phyloP scores from a whole-genome alignment of 1,140 invertebrate genomes.

The Ephestia elutella region DNA sequence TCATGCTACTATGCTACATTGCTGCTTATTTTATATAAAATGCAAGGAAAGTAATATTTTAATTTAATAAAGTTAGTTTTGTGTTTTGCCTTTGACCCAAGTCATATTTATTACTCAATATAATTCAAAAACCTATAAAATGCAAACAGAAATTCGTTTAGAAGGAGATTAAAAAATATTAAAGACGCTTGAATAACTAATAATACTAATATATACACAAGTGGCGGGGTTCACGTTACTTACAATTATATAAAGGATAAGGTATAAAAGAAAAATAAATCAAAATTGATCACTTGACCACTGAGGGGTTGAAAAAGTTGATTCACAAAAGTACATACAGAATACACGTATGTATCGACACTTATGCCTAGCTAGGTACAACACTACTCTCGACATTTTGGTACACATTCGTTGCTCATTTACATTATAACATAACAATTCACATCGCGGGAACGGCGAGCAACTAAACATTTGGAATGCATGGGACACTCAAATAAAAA shows the following conservation, averaged over 20 bases:
- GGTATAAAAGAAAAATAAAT: conserved; percentile 4
- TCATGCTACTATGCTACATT: conserved; percentile 56
- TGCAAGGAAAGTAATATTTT: background rate
- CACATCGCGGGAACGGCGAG: conserved; percentile 23
- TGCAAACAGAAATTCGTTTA: background rate
- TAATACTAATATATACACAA: conserved; percentile 12
- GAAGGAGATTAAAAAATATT: too few relatives aligned
- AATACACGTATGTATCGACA: conserved; percentile 16
- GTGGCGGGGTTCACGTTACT: conserved; percentile 13
- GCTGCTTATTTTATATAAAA: conserved; percentile 20
- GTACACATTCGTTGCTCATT: conserved; percentile 72
- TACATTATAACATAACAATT: conserved; percentile 38
- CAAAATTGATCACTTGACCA: background rate
- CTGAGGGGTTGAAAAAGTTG: background rate
- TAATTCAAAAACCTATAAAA: background rate
- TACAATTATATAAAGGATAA: background rate
- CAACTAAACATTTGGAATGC: conserved; percentile 67
- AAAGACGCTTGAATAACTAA: background rate
- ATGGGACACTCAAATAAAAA: conserved; percentile 17
- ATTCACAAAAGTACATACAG: background rate
- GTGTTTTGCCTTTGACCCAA: background rate
- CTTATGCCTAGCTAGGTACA: conserved; percentile 63
- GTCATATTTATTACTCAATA: background rate
- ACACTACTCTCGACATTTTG: conserved; percentile 66
- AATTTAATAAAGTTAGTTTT: background rate